Evolutionary conservation across 2,888 invertebrate species (phyloP), one percentile per base, ranked within the genome.

Genomic region (Noctua pronuba): DNA sequence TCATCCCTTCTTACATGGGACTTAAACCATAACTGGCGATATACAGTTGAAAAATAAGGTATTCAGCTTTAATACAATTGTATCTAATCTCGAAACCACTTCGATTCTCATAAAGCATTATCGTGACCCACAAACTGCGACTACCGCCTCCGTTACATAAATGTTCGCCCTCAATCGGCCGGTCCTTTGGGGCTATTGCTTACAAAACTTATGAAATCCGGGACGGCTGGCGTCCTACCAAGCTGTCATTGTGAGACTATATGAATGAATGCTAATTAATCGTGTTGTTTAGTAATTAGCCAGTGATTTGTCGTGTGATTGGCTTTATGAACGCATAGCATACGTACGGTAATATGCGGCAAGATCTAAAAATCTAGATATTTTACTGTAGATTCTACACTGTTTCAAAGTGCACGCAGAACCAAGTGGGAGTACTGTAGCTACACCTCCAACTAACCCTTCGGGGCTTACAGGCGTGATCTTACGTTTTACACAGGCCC

Each of bases 151-250:
- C 24, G n/a, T 86, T 83, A 83, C 69, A 83, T 83, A 86, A 83
- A 66, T 21, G 44, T 46, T 55, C 18, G 65, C 35, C 67, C 79
- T 46, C 79, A 60, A 79, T 38, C 28, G 16, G 0, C 21, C 35
- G 16, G 60, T 79, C 79, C 79, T 49, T 46, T 38, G 79, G 79
- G 79, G 10, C 28, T 7, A 31, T 67, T 65, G 41, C 41, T 65
- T 62, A 79, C 84, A 38, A 62, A 44, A 52, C 52, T 60, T 65
- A 80, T 65, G 71, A 68, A 71, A 78, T 67, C 67, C 67, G 35
- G 84, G 84, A 79, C 79, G 79, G 35, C 52, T 84, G 79, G 79
- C 84, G 35, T 31, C 52, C 46, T 21, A 64, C 84, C 84, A 84
- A 58, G 41, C 21, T 44, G n/a, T 13, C 84, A 52, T 62, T 46